Base-by-base conservation (phyloP, 1,140 invertebrate genomes). In the Schlechtendalia chinensis region DNA sequence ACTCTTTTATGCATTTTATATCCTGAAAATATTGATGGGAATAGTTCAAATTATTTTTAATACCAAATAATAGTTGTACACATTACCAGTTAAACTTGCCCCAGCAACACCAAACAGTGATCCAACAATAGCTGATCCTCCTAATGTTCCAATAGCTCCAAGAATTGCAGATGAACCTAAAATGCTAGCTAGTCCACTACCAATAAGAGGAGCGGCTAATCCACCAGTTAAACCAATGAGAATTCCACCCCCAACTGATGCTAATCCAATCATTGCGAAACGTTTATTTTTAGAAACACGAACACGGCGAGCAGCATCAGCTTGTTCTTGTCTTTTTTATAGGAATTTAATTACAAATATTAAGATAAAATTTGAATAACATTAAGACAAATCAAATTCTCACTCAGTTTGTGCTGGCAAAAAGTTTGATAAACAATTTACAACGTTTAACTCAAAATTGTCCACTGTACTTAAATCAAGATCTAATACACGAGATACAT, bases 1-100 rank as follows among this genome's bases (percentile, higher is more conserved):
- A 92, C 89, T 82, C 91, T 84, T 84, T 90, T 91, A 80, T 91
- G 89, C 91, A 92, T 92, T 86, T 92, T 91, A 83, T 89, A 91
- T 29, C 90, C 90, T 90, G 83, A 72, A 83, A 82, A 81, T 84
- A 74, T 71, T 77, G 24, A 24, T 75, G 17, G 8, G 1, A 69
- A 45, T 39, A 32, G 24, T 53, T 47, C 6, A 59, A 39, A 71
- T 29, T 17, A 59, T 75, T 61, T 32, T 45, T 54, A 19, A 53
- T 5, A 54, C 16, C 32, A 32, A 32, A 5, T 24, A 27, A 47
- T 24, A 32, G 19, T 17, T 29, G 27, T 63, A 32, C 17, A 17
- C 8, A 71, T 77, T 83, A 89, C 90, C 90, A 83, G 90, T 88
- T 22, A 91, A 84, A 53, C 90, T 90, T 74, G 90, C 91, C 45